Evolutionary conservation across 2,113 vertebrate species (phyloP).

Genomic region (Mus spicilegus): DNA sequence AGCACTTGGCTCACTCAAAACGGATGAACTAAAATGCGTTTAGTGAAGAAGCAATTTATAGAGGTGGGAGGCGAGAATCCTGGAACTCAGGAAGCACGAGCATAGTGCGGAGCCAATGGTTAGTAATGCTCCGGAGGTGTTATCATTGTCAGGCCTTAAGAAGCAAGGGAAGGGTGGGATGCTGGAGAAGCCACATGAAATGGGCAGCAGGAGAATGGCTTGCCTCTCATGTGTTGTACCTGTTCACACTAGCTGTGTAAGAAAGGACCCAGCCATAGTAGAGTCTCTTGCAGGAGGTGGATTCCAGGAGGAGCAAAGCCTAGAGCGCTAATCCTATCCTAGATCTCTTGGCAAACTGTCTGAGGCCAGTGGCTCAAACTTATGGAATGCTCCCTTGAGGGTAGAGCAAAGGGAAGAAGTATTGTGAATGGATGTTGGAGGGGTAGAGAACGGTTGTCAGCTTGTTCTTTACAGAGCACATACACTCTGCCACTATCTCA

Average conservation of each 20-base stretch:
- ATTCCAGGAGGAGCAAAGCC: neutral
- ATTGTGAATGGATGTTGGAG: neutral
- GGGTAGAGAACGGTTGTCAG: neutral
- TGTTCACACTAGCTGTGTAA: neutral
- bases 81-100: neutral
- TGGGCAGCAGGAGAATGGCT: fast-evolving
- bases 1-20: constrained; percentile 1
- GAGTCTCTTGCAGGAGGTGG: neutral
- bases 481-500: neutral
- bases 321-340: neutral
- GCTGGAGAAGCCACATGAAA: neutral
- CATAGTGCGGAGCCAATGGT: neutral
- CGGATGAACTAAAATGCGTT: neutral
- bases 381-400: too few relatives aligned
- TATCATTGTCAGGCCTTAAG: too few relatives aligned
- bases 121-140: neutral
- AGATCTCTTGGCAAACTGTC: neutral
- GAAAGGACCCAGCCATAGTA: neutral
- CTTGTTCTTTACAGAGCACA: neutral
- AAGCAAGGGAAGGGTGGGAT: neutral
- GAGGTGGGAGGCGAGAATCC: neutral
- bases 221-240: too few relatives aligned
- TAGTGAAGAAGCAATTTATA: neutral
- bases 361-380: neutral
- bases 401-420: neutral